Evolutionary conservation across 2,888 invertebrate genomes (phyloP), one percentile per base, ranked within the genome.

Genomic region (Sycophila texana): DNA sequence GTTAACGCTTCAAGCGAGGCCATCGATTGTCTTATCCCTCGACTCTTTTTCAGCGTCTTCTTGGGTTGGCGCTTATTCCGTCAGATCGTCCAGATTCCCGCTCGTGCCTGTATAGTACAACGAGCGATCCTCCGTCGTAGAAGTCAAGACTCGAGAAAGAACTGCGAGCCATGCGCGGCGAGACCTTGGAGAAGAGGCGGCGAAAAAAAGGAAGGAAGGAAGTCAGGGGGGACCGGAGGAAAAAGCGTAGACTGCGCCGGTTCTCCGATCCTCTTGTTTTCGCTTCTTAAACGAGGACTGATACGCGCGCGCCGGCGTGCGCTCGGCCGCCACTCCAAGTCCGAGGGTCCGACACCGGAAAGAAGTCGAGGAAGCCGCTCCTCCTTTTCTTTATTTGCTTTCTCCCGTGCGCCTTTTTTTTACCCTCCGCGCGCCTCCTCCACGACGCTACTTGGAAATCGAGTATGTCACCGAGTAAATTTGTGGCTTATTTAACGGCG

Each of bases 221-320:
- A n/a, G 47, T 18, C 13, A 10, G n/a, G 14, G 49, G 12, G 51
- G 20, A 14, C n/a, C 7, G 49, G 51, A 26, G 65, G n/a, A 26
- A 65, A 65, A 20, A 74, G 39, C 13, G 63, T 39, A 14, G 63
- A 18, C 20, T 16, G 3, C 26, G 55, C 3, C 26, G 16, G 14
- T 18, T 63, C 63, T 5, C 67, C 1, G 71, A 66, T 49, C 66
- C 75, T 75, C 76, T 76, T 80, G 76, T 77, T 77, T 77, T 77
- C 80, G 66, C 68, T 76, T 77, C 80, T 63, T 65, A 63, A 80
- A 80, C 73, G 76, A 77, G 80, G 68, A 80, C 72, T 80, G 76
- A 80, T 80, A 80, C 80, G 72, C 72, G 22, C 61, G 67, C 67
- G 14, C 51, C 55, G 13, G 30, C 61, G 58, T 10, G 18, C 10